phyloP scores from a whole-genome alignment of 2,888 invertebrate species.

The Eremobia ochroleuca region DNA sequence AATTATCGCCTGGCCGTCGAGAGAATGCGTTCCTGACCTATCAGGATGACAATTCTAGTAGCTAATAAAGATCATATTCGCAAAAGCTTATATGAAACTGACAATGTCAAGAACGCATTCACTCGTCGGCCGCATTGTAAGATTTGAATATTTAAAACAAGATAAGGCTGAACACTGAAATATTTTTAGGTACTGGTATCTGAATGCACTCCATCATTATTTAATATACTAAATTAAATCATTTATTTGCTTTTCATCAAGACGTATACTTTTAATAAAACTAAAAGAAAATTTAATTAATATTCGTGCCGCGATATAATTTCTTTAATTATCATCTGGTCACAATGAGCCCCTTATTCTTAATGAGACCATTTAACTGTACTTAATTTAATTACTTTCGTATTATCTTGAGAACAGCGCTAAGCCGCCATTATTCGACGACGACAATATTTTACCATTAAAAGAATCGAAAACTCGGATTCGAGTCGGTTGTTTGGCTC shows the following conservation, averaged over 20 bases:
- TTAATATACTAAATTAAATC: background rate
- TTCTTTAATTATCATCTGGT: constrained; percentile 29
- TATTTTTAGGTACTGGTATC: background rate
- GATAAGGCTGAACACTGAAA: background rate
- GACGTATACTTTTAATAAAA: background rate
- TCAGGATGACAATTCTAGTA: too few relatives aligned
- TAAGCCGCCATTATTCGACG: constrained; percentile 33
- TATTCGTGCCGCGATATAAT: constrained; percentile 1
- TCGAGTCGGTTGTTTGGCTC: constrained; percentile 9
- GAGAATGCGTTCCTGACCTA: too few relatives aligned
- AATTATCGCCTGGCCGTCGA: too few relatives aligned
- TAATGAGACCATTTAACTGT: constrained; percentile 51
- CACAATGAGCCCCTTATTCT: constrained; percentile 14
- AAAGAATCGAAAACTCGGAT: constrained; percentile 17
- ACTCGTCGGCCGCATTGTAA: too few relatives aligned
- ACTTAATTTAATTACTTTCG: constrained; percentile 50
- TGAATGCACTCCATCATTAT: background rate
- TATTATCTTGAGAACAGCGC: constrained; percentile 29
- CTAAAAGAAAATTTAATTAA: constrained; percentile 17
- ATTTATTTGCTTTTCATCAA: background rate
- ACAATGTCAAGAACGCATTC: too few relatives aligned
- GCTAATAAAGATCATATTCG: too few relatives aligned
- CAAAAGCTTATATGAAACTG: too few relatives aligned
- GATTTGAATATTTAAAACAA: background rate
- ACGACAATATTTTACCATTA: constrained; percentile 40